A percentile compares a stretch with the other conserved stretches of the same genome.
Conservation (phyloP, 2,113 vertebrate genomes). For the Cyanoliseus patagonus region DNA sequence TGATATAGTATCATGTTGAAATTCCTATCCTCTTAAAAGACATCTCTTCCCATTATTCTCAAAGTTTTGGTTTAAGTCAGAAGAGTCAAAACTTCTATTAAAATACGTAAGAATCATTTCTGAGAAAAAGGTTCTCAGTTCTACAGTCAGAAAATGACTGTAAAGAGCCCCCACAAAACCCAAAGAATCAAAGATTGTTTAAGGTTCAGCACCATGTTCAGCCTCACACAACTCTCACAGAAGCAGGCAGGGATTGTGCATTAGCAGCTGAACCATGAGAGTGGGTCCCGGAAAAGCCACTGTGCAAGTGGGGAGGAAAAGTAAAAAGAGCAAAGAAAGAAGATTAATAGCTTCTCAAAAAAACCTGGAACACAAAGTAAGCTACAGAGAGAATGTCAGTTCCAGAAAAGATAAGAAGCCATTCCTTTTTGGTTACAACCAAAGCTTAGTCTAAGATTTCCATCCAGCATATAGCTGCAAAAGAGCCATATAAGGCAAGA, state of each 20-base stretch:
- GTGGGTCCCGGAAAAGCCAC: not conserved
- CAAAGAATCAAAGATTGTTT: not conserved
- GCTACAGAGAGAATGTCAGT: not conserved
- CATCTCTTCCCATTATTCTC: not conserved
- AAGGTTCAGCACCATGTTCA: not conserved
- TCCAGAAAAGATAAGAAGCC: constrained; percentile 47
- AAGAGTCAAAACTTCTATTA: not conserved
- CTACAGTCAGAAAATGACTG: not conserved
- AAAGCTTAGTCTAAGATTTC: not conserved
- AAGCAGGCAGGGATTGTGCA: not conserved
- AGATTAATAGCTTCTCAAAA: not conserved
- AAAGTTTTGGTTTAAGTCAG: not conserved
- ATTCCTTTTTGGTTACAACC: constrained; percentile 10
- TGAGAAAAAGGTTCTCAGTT: not conserved
- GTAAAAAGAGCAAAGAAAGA: not conserved
- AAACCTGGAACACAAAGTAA: not conserved
- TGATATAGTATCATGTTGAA: not conserved
- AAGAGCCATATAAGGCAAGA: not conserved
- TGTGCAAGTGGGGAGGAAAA: not conserved
- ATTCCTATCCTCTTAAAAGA: not conserved
- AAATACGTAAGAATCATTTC: not conserved
- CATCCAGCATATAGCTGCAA: not conserved
- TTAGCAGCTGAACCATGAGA: not conserved
- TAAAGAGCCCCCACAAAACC: not conserved
- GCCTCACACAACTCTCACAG: not conserved